phyloP scores from a whole-genome alignment of 1,140 invertebrate genomes.

The Thrips palmi region DNA sequence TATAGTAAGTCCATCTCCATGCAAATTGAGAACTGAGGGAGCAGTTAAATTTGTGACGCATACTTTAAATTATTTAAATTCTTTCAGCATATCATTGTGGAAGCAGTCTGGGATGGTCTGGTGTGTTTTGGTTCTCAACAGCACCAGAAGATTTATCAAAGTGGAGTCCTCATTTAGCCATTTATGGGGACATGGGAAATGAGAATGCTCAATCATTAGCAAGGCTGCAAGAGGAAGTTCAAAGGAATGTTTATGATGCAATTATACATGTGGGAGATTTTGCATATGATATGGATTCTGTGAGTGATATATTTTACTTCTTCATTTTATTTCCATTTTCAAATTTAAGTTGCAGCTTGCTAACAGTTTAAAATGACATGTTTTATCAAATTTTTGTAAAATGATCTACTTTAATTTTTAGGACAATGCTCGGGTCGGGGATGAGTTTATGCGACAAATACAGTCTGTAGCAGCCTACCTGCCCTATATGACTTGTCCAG shows the following conservation, averaged over 20 bases:
- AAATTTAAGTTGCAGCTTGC: too few relatives aligned
- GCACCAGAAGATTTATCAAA: conserved; percentile 32
- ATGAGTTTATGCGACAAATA: conserved; percentile 82
- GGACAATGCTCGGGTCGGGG: conserved; percentile 57
- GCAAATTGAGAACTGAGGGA: too few relatives aligned
- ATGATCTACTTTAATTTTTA: conserved; percentile 20
- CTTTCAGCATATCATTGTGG: conserved; percentile 64
- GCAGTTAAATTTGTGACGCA: too few relatives aligned
- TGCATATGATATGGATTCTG: conserved; percentile 84
- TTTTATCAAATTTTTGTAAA: too few relatives aligned
- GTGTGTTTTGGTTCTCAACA: conserved; percentile 54
- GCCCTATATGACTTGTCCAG: conserved; percentile 82
- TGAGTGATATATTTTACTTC: too few relatives aligned
- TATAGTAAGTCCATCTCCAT: conserved; percentile 53
- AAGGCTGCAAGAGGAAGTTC: conserved; percentile 60
- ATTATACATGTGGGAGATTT: conserved; percentile 90
- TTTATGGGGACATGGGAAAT: conserved; percentile 86
- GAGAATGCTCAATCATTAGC: conserved; percentile 70
- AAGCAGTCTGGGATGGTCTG: conserved; percentile 59
- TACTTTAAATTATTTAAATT: too few relatives aligned
- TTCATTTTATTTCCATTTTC: too few relatives aligned
- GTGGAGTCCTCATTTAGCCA: conserved; percentile 69
- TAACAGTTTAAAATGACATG: too few relatives aligned
- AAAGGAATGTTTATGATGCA: conserved; percentile 61
- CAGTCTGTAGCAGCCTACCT: conserved; percentile 68